These are phyloP conservation scores for Mongoloraphidia duomilia DNA, from an alignment of 2,888 invertebrate species.

Conservation along the genomic window DNA sequence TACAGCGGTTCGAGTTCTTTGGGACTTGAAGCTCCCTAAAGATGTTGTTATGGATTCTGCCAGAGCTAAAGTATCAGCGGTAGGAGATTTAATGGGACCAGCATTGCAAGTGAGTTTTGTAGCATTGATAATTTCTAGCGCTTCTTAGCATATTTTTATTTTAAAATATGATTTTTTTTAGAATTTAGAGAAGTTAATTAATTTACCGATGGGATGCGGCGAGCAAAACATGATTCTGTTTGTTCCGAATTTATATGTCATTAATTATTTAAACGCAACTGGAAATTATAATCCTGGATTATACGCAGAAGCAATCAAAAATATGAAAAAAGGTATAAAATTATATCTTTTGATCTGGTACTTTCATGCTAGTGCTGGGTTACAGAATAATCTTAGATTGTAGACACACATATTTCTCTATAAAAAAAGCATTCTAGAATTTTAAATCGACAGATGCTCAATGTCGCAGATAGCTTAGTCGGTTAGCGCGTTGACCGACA, in stretches of 20 bases:
- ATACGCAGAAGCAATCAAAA: slow-evolving; percentile 35
- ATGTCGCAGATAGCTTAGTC: too few species aligned
- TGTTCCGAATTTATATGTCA: slow-evolving; percentile 56
- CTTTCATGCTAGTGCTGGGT: neutral
- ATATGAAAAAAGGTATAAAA: slow-evolving; percentile 38
- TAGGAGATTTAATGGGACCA: slow-evolving; percentile 50
- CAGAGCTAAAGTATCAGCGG: slow-evolving; percentile 42
- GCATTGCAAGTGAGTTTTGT: slow-evolving; percentile 12
- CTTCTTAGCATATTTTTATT: neutral
- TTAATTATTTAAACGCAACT: slow-evolving; percentile 43
- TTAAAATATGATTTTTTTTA: slow-evolving; percentile 18
- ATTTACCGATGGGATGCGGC: slow-evolving; percentile 62
- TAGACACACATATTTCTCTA: too few species aligned
- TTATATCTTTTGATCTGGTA: neutral
- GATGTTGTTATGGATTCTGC: slow-evolving; percentile 47
- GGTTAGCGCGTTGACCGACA: too few species aligned
- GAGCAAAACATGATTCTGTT: slow-evolving; percentile 71
- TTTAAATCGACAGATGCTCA: too few species aligned
- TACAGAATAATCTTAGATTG: neutral
- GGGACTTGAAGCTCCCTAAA: slow-evolving; percentile 35
- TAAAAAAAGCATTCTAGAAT: too few species aligned
- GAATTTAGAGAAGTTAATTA: slow-evolving; percentile 51
- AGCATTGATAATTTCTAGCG: neutral
- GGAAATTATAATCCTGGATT: slow-evolving; percentile 37
- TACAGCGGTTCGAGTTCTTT: slow-evolving; percentile 14